Evolutionary conservation across 2,888 invertebrate species (phyloP), one percentile per base, ranked within the genome.

Genomic region (Drosophila differens): DNA sequence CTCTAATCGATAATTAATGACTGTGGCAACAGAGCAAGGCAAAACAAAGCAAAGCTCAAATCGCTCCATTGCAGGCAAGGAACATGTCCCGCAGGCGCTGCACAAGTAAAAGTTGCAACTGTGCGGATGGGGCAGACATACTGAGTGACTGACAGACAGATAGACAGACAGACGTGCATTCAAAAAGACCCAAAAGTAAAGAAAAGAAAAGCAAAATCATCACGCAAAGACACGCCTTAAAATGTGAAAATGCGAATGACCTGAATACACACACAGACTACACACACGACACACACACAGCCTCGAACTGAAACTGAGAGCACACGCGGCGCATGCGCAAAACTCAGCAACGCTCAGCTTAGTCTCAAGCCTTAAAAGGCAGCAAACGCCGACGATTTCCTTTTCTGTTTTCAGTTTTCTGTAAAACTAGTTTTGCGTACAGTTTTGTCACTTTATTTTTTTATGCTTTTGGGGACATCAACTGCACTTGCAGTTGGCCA

Each of bases 1-100:
- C 76, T 83, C 81, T 91, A 91, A 91, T 92, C 91, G 91, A 89
- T 91, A 91, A 89, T 91, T 90, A 91, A 91, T 89, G 89, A 84
- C 86, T 89, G 84, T 87, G 83, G 70, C 82, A 47, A 25, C 47
- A 47, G 25, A 47, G 88, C 85, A 88, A 85, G 83, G 83, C 89
- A 80, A 74, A 88, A 79, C 83, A 81, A 84, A 68, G 79, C 69
- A 69, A 74, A 80, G 47, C 72, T 53, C 32, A 51, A 86, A 85
- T 72, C 83, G 82, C 77, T 76, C 81, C 72, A 83, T 85, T 81
- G 80, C 67, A 47, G 25, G 25, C 28, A 25, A 47, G 47, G 25
- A 25, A 25, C 63, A 58, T 71, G 66, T 71, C 57, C 81, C 66
- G 75, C 72, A 79, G 83, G 74, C 82, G 54, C 32, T 16, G 9